A percentile compares a stretch with the other conserved stretches of the same genome.
phyloP scores from a whole-genome alignment of 2,888 invertebrate species.

The Adelphocoris suturalis region DNA sequence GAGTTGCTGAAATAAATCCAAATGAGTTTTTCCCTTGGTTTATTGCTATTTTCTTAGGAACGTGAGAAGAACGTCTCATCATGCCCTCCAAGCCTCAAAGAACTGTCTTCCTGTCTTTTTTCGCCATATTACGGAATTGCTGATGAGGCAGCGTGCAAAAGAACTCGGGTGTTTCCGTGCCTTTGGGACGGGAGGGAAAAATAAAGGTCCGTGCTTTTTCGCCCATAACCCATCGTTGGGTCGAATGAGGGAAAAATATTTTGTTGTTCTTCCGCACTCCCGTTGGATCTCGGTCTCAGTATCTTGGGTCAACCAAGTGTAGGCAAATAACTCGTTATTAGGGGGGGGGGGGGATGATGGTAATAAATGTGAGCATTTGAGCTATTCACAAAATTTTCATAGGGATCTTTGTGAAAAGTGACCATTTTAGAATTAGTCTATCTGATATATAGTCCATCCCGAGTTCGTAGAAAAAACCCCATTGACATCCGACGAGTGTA shows the following conservation, averaged over 20 bases:
- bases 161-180: not conserved
- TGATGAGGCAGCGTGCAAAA: slow-evolving; percentile 47
- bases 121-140: slow-evolving; percentile 44
- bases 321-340: too few relatives aligned
- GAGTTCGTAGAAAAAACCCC: too few relatives aligned
- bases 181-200: not conserved
- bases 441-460: too few relatives aligned
- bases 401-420: too few relatives aligned
- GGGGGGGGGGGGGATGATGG: too few relatives aligned
- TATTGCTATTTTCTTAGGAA: slow-evolving; percentile 52
- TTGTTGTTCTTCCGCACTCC: not conserved
- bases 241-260: not conserved
- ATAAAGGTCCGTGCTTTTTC: not conserved
- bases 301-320: not conserved
- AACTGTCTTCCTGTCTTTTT: slow-evolving; percentile 18
- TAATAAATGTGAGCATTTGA: too few relatives aligned
- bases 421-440: too few relatives aligned
- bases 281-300: not conserved
- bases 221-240: not conserved
- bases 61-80: slow-evolving; percentile 59
- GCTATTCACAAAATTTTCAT: too few relatives aligned
- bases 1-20: slow-evolving; percentile 56
- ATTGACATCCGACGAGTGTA: too few relatives aligned
- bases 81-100: slow-evolving; percentile 36
- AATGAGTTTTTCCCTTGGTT: slow-evolving; percentile 54